Evolutionary conservation across 2,797 vertebrate genomes (phyloP).

Genomic region (Lophius americanus): DNA sequence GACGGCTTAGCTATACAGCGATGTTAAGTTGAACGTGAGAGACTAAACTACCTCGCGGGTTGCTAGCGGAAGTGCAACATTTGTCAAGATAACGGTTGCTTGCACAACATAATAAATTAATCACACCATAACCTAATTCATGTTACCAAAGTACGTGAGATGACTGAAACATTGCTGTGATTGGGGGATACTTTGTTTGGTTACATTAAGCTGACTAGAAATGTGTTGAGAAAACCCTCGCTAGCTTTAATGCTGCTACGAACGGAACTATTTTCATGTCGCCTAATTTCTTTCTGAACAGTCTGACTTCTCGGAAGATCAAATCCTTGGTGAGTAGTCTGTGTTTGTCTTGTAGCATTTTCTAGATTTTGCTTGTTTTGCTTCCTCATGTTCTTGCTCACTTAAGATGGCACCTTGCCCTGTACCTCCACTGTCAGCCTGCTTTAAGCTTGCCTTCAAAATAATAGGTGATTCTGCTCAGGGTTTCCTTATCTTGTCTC

Average conservation of each 20-base stretch:
- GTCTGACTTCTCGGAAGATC: conserved; percentile 88
- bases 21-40: not conserved
- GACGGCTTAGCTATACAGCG: not conserved
- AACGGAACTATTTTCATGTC: conserved; percentile 53
- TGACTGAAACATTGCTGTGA: too few relatives aligned
- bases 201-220: not conserved
- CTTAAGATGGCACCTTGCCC: conserved; percentile 54
- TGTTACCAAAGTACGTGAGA: too few relatives aligned
- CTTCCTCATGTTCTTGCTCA: conserved; percentile 59
- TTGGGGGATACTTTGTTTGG: too few relatives aligned
- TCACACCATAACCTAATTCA: not conserved
- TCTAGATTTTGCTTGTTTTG: conserved; percentile 21
- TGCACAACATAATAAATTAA: conserved; percentile 14
- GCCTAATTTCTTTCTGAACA: conserved; percentile 79
- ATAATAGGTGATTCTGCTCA: conserved; percentile 29
- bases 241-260: conserved; percentile 21
- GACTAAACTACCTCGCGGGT: conserved; percentile 9
- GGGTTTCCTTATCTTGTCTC: conserved; percentile 55
- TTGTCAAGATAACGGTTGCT: conserved; percentile 62
- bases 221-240: not conserved
- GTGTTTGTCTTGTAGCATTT: conserved; percentile 29
- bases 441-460: conserved; percentile 56
- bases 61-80: conserved; percentile 77
- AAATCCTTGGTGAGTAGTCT: conserved; percentile 82
- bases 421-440: conserved; percentile 48